Base-by-base conservation (phyloP, 2,113 vertebrate species). In the Rhegmatorhina hoffmannsi region DNA sequence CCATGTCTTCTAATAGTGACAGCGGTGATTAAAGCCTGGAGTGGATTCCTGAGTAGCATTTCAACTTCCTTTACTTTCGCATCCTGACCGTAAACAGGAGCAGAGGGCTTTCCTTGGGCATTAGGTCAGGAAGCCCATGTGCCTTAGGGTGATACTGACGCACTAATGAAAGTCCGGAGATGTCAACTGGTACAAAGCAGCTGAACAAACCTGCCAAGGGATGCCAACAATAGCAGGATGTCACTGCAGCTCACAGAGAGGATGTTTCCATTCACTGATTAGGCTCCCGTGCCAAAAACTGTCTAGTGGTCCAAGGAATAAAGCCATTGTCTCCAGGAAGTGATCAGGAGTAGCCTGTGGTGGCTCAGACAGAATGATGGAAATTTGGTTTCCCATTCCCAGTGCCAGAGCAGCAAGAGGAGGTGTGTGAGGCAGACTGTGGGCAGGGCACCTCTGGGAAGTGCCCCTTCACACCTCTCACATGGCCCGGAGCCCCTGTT, bases 181-280 rank as follows among this genome's bases (percentile, higher is more conserved):
- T 75, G 80, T 96, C 92, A 90, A 84, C 83, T 72, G 92, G 94
- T 90, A 80, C 92, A 95, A 95, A 94, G 95, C 94, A 95, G 96
- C 95, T 92, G 93, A 96, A 95, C 86, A 97, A 96, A 95, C 95
- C 88, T 96, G 95, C 95, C 95, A 96, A 92, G 56, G 16, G 53
- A 18, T 96, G 94, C 94, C 96, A 97, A 97, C 95, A 97, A 97
- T 97, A 95, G 92, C 94, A 97, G 96, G 96, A 97, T 97, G 92
- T 97, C 92, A 89, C 94, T 92, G 92, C 74, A 34, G 83, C 87
- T 94, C 2, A 0, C 83, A 62, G 93, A 69, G 76, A 96, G 96
- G 94, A 96, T 92, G 96, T 97, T 97, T 93, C 94, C 90, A 90
- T 95, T 95, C 83, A 68, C 25, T 76, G 66, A 84, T 92, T 90